These are phyloP conservation scores for Fringilla coelebs DNA, from an alignment of 2,797 vertebrate genomes.

Conservation along the genomic window DNA sequence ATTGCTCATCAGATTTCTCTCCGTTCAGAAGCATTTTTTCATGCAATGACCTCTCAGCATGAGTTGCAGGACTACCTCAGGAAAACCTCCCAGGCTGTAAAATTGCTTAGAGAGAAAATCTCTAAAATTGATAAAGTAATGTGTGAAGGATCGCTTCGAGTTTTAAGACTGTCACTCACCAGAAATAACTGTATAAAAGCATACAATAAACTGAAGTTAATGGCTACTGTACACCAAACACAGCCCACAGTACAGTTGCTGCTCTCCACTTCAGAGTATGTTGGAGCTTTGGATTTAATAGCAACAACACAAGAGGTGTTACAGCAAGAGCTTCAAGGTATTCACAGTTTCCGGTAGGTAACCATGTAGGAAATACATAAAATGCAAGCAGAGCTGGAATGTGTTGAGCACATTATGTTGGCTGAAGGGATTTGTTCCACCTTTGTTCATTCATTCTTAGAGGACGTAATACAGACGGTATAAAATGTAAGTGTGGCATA, in stretches of 20 bases:
- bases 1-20: conserved; percentile 98
- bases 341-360: conserved; percentile 92
- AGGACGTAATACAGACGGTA: not conserved
- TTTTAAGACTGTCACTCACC: conserved; percentile 85
- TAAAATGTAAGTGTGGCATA: not conserved
- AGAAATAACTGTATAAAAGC: conserved; percentile 90
- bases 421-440: not conserved
- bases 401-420: not conserved
- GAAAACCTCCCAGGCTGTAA: conserved; percentile 89
- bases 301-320: conserved; percentile 96
- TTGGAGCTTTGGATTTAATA: conserved; percentile 96
- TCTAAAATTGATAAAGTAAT: conserved; percentile 88
- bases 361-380: not conserved
- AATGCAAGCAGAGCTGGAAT: not conserved
- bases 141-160: conserved; percentile 90
- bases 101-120: conserved; percentile 88
- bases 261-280: conserved; percentile 93
- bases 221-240: conserved; percentile 97
- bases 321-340: conserved; percentile 96
- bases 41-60: conserved; percentile 98
- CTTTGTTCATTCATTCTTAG: not conserved
- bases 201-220: conserved; percentile 94
- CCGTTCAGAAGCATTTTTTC: conserved; percentile 97
- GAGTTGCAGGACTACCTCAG: conserved; percentile 96
- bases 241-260: conserved; percentile 97